Evolutionary conservation across 2,797 vertebrate genomes (phyloP).

Genomic region (Argyrosomus regius): DNA sequence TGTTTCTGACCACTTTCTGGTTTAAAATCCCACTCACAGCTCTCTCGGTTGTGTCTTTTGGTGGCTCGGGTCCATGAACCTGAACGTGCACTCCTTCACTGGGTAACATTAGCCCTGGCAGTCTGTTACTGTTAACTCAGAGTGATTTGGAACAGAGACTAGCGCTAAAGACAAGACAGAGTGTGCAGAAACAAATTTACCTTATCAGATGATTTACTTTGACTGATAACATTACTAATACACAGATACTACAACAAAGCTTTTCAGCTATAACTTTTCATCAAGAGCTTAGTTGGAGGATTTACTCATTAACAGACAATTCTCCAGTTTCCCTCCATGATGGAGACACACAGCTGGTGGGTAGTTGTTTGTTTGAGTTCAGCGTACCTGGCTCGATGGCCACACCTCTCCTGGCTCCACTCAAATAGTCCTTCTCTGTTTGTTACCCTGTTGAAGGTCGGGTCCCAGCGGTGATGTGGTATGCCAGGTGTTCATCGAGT

Average conservation of each 20-base stretch:
- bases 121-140: slow-evolving; percentile 19
- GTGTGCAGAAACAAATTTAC: slow-evolving; percentile 7
- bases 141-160: slow-evolving; percentile 1
- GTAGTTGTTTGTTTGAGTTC: slow-evolving; percentile 21
- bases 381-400: slow-evolving; percentile 27
- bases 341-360: slow-evolving; percentile 7
- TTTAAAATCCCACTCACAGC: slow-evolving; percentile 16
- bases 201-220: slow-evolving; percentile 4
- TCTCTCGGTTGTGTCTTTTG: slow-evolving; percentile 35
- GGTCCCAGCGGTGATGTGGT: slow-evolving; percentile 86
- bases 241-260: background rate
- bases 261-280: background rate
- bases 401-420: slow-evolving; percentile 38
- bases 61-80: slow-evolving; percentile 49
- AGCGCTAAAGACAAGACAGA: slow-evolving; percentile 2
- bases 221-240: background rate
- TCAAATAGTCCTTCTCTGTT: slow-evolving; percentile 58
- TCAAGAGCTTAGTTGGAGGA: background rate
- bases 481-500: slow-evolving; percentile 94
- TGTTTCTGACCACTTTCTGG: background rate
- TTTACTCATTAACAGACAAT: background rate
- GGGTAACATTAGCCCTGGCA: slow-evolving; percentile 32
- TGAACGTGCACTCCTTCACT: slow-evolving; percentile 23
- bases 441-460: slow-evolving; percentile 82
- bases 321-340: background rate